phyloP scores from a whole-genome alignment of 2,113 vertebrate genomes.

The Xiphophorus maculatus region DNA sequence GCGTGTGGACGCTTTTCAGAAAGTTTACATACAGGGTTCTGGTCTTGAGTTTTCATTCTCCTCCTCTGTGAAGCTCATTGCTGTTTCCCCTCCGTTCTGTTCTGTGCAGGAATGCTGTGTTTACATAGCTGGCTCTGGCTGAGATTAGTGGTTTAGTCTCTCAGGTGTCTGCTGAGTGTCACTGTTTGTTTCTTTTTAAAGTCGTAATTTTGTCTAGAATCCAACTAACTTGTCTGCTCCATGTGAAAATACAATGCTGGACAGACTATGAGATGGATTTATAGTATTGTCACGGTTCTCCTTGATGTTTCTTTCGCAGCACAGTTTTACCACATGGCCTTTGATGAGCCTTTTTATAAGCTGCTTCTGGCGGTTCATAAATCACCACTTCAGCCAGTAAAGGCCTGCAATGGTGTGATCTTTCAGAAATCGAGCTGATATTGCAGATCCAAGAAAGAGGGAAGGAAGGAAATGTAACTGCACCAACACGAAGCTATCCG shows the following conservation, averaged over 20 bases:
- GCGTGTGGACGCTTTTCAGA: background rate
- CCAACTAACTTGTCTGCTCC: conserved; percentile 3
- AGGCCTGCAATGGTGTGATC: background rate
- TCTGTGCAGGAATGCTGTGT: conserved; percentile 70
- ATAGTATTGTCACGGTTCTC: background rate
- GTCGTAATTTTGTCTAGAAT: background rate
- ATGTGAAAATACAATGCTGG: conserved; percentile 1
- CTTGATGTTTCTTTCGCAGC: background rate
- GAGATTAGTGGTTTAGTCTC: conserved; percentile 49
- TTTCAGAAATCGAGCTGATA: background rate
- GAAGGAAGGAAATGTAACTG: background rate
- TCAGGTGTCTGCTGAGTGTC: conserved; percentile 70
- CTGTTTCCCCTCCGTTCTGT: conserved; percentile 15
- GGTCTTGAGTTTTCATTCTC: background rate
- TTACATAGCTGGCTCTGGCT: conserved; percentile 65
- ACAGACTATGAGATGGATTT: conserved; percentile 14
- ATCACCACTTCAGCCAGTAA: background rate
- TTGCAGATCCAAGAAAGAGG: background rate
- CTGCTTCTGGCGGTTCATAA: background rate
- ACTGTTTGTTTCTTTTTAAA: conserved; percentile 31
- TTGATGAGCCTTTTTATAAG: background rate
- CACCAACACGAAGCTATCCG: background rate
- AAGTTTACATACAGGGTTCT: conserved; percentile 1
- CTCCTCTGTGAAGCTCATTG: background rate
- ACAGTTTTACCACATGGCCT: background rate